Conservation (phyloP, 2,797 vertebrate genomes). For the Tympanoctomys barrerae region DNA sequence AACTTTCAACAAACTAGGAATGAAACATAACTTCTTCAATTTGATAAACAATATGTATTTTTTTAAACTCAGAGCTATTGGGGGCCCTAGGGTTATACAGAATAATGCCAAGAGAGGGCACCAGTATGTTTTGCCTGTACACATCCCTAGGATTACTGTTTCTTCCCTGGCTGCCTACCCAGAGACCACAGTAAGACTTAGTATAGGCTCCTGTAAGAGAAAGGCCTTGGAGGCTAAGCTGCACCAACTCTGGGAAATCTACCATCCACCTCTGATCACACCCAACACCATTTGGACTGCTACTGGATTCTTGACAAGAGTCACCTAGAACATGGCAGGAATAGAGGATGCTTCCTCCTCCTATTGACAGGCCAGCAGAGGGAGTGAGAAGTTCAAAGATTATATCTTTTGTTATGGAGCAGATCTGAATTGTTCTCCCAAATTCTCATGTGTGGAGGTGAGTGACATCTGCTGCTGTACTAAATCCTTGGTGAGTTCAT, state of each 20-base stretch:
- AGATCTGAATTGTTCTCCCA: background rate
- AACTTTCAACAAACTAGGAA: background rate
- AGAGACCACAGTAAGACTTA: background rate
- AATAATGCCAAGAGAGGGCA: conserved; percentile 85
- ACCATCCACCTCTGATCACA: background rate
- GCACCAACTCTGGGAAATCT: conserved; percentile 1
- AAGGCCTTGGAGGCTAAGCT: background rate
- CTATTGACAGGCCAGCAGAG: background rate
- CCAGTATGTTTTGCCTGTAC: conserved; percentile 87
- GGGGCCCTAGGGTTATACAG: conserved; percentile 88
- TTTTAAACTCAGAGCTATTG: background rate
- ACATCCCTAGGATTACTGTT: background rate
- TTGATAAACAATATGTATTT: background rate
- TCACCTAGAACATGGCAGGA: background rate
- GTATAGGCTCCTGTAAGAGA: background rate
- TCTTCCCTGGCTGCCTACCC: conserved; percentile 32
- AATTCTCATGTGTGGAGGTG: background rate
- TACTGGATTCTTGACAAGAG: background rate
- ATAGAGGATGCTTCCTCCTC: background rate
- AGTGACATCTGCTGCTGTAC: background rate
- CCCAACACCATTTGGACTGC: background rate
- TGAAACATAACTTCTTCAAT: background rate
- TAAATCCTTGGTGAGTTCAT: background rate
- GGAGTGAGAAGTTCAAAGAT: background rate
- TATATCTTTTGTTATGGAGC: background rate